A percentile compares a stretch with the other conserved stretches of the same genome.
Evolutionary conservation across 2,888 invertebrate genomes (phyloP).

Genomic region (Pristionchus exspectatus): DNA sequence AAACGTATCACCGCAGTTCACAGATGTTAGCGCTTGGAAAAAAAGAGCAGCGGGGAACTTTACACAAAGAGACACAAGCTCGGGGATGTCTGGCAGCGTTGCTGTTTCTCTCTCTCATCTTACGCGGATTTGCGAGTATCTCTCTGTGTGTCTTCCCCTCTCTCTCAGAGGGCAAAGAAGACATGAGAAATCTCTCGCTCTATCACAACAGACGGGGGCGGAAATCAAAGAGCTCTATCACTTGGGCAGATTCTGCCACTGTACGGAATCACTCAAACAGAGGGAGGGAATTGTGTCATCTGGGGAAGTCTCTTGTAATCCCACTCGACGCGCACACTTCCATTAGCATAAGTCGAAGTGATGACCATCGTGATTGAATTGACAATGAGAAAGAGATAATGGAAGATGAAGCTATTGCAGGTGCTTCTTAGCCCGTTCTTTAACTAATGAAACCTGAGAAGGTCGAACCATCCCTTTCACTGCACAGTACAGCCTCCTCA

Average conservation of each 20-base stretch:
- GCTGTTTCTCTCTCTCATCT: constrained; percentile 21
- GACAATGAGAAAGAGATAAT: not conserved
- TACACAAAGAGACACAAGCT: constrained; percentile 40
- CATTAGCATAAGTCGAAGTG: constrained; percentile 40
- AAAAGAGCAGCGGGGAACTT: constrained; percentile 36
- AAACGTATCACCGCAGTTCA: not conserved
- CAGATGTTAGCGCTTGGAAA: constrained; percentile 38
- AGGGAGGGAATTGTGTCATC: constrained; percentile 14
- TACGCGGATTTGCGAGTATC: constrained; percentile 33
- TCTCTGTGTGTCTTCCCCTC: constrained; percentile 22
- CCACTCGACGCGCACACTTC: constrained; percentile 17
- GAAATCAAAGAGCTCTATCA: constrained; percentile 47
- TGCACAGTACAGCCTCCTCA: not conserved
- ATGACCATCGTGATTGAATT: not conserved
- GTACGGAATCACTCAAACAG: constrained; percentile 38
- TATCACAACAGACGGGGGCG: constrained; percentile 48
- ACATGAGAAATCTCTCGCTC: constrained; percentile 47
- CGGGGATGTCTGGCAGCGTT: constrained; percentile 42
- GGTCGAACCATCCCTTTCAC: not conserved
- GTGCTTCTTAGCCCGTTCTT: constrained; percentile 22
- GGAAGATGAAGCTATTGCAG: not conserved
- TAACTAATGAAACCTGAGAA: not conserved
- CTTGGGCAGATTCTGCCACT: constrained; percentile 24
- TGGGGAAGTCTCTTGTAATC: constrained; percentile 21
- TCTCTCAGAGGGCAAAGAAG: constrained; percentile 42